Evolutionary conservation across 64 coral and sea anemone species (phyloP), one percentile per base, ranked within the genome.

Genomic region (Stylophora pistillata): DNA sequence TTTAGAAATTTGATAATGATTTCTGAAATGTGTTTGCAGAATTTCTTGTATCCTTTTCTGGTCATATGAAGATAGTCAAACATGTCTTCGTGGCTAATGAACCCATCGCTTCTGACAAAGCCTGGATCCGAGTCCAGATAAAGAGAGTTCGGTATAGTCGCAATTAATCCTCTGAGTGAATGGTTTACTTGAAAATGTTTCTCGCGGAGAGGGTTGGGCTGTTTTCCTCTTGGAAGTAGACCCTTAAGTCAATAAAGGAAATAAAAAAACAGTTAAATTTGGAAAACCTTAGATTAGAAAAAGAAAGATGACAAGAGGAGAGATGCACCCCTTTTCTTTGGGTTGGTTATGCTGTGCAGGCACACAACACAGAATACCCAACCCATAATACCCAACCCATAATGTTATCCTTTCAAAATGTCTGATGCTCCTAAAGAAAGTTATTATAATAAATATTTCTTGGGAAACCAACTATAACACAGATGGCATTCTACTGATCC

Each of bases 171-270:
- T 58, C 86, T 78, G 16, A 98, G 85, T 52, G 86, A 54, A 53
- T 94, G 93, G 30, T 98, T 98, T 17, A 98, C 68, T 87, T 98
- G 86, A 74, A 95, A 95, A 79, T 95, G 93, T 68, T 95, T 98
- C 13, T 95, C 93, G 41, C 96, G 81, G 13, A 98, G 72, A 21
- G 54, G 77, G 58, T 98, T 98, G 1, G 96, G 93, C 31, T 88
- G 92, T 33, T 95, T 91, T 41, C 96, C 96, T 56, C 96, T 85
- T 15, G 96, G 96, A 18, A 98, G 76, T 32, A 98, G 87, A 20
- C 93, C 93, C 96, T 98, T 30, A 18, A 7, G 16, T 18, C 34
- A 29, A 78, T 68, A 37, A 89, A 52, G 53, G 13, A 75, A 33
- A 77, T 55, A 18, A 13, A 53, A 13, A 76, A 17, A 30, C 74